These are phyloP conservation scores for Numenius phaeopus DNA, from an alignment of 2,797 vertebrate genomes.

Conservation along the genomic window DNA sequence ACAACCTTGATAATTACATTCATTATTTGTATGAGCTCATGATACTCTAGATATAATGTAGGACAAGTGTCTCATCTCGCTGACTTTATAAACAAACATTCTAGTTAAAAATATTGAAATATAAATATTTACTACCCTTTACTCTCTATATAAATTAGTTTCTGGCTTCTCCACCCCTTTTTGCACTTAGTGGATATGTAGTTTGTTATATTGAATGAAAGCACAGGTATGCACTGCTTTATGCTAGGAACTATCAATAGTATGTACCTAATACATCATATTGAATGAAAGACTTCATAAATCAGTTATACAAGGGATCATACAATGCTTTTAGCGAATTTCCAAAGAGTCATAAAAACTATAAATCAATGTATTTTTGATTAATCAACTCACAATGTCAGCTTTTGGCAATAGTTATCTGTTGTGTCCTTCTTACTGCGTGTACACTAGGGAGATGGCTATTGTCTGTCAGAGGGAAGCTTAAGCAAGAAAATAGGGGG, in stretches of 20 bases:
- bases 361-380: conserved; percentile 19
- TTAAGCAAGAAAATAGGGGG: neutral
- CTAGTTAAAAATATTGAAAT: neutral
- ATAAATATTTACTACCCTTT: conserved; percentile 38
- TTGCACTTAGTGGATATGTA: conserved; percentile 27
- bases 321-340: conserved; percentile 69
- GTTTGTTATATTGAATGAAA: conserved; percentile 29
- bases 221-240: neutral
- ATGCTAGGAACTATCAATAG: neutral
- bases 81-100: neutral
- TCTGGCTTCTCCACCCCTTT: conserved; percentile 34
- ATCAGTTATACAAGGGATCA: conserved; percentile 62
- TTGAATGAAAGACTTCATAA: conserved; percentile 70
- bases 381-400: neutral
- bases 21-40: neutral
- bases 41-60: neutral
- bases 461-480: neutral
- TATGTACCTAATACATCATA: conserved; percentile 49
- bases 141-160: conserved; percentile 25
- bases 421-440: neutral
- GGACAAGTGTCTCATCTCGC: neutral
- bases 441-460: neutral
- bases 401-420: neutral
- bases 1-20: neutral
- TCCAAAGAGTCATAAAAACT: conserved; percentile 37